Evolutionary conservation across 2,888 invertebrate genomes (phyloP).

Genomic region (Smittia aterrima): DNA sequence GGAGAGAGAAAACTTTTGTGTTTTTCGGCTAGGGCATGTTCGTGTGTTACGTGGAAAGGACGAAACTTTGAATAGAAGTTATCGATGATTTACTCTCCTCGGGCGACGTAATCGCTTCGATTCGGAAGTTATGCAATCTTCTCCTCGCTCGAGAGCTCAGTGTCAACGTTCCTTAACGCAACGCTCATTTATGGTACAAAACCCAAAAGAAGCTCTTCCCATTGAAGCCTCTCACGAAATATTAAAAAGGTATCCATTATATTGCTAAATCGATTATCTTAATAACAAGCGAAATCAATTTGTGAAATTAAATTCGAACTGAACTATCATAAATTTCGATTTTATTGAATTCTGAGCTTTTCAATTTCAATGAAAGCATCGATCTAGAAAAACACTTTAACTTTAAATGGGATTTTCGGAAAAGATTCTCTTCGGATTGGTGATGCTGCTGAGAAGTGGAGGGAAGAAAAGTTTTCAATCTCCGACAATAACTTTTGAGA

Average conservation of each 20-base stretch:
- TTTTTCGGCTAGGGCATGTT: no score
- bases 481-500: not conserved
- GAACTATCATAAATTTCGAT: conserved; percentile 41
- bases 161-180: not conserved
- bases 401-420: conserved; percentile 29
- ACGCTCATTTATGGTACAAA: conserved; percentile 9
- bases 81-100: not conserved
- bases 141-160: not conserved
- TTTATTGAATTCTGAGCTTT: conserved; percentile 40
- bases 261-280: conserved; percentile 41
- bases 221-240: conserved; percentile 1
- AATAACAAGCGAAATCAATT: conserved; percentile 42
- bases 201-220: not conserved
- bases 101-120: not conserved
- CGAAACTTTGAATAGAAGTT: not conserved
- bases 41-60: no score
- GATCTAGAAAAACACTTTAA: conserved; percentile 24
- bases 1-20: no score
- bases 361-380: conserved; percentile 41
- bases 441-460: not conserved
- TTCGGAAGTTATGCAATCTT: not conserved
- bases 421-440: not conserved
- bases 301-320: conserved; percentile 38
- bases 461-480: conserved; percentile 9
- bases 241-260: conserved; percentile 42